Base-by-base conservation (phyloP, 2,797 vertebrate genomes). In the Vespertilio murinus region DNA sequence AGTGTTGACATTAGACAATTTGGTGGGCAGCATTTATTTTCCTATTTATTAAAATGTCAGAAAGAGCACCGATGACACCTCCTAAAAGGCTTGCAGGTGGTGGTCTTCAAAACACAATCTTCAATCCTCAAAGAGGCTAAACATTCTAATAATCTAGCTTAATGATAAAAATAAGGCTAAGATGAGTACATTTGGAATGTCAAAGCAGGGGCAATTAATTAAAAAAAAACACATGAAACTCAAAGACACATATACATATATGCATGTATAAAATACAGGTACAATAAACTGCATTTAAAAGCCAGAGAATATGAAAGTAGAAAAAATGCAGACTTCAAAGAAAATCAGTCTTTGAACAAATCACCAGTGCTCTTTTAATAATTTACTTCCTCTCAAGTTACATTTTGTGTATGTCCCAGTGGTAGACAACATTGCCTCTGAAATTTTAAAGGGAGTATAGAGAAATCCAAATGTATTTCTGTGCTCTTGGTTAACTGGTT, bases 21-120 rank as follows among this genome's bases (percentile, higher is more conserved):
- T 97, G 96, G 96, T 96, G 93, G 96, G 88, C 88, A 96, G 92
- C 95, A 97, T 96, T 97, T 97, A 97, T 96, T 98, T 97, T 97
- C 95, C 90, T 97, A 96, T 97, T 97, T 98, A 97, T 97, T 98
- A 97, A 98, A 98, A 98, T 69, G 97, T 98, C 97, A 97, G 96
- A 94, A 96, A 80, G 78, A 96, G 95, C 88, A 97, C 95, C 52
- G 40, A 78, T 77, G 96, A 97, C 94, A 97, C 97, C 97, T 97
- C 96, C 97, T 97, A 97, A 98, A 97, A 97, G 94, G 81, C 69
- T 94, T 96, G 96, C 97, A 97, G 97, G 94, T 98, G 97, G 94
- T 96, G 94, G 95, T 97, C 96, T 97, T 96, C 93, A 94, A 94
- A 97, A 95, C 83, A 54, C 35, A 95, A n/a, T 77, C 35, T 85